These are phyloP conservation scores for Pollachius pollachius DNA, from an alignment of 2,113 vertebrate species.

Conservation along the genomic window DNA sequence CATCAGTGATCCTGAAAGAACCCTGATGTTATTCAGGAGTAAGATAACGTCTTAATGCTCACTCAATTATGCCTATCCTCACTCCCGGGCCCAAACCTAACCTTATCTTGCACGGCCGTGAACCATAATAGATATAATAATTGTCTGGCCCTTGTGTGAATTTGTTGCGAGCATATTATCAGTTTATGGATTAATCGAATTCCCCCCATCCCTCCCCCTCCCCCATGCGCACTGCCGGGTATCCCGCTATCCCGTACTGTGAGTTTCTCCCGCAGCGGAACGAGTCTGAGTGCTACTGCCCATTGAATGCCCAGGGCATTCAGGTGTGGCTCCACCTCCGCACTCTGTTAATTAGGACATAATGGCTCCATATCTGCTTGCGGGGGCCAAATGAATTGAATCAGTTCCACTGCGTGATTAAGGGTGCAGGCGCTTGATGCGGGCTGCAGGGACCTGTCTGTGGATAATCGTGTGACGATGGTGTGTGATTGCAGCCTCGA, in stretches of 20 bases:
- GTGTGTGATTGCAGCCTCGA: slow-evolving; percentile 1
- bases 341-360: slow-evolving; percentile 62
- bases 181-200: slow-evolving; percentile 75
- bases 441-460: slow-evolving; percentile 15
- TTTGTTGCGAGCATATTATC: slow-evolving; percentile 66
- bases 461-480: slow-evolving; percentile 7
- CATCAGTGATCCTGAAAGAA: slow-evolving; percentile 28
- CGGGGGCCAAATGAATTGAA: slow-evolving; percentile 62
- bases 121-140: slow-evolving; percentile 71
- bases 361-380: slow-evolving; percentile 63
- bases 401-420: slow-evolving; percentile 65
- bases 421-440: slow-evolving; percentile 21
- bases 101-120: slow-evolving; percentile 60
- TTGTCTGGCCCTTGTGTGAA: slow-evolving; percentile 48
- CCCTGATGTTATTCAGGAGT: slow-evolving; percentile 31
- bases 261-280: slow-evolving; percentile 21
- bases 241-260: too few species aligned
- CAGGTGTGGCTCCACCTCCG: slow-evolving; percentile 65
- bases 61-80: slow-evolving; percentile 49
- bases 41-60: slow-evolving; percentile 40
- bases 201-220: slow-evolving; percentile 11
- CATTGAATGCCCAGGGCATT: slow-evolving; percentile 56
- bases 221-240: not conserved
- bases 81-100: slow-evolving; percentile 48
- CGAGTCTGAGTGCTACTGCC: slow-evolving; percentile 41